A percentile compares a stretch with the other conserved stretches of the same genome.
Conservation (phyloP, 2,797 vertebrate species). For the Todus mexicanus region DNA sequence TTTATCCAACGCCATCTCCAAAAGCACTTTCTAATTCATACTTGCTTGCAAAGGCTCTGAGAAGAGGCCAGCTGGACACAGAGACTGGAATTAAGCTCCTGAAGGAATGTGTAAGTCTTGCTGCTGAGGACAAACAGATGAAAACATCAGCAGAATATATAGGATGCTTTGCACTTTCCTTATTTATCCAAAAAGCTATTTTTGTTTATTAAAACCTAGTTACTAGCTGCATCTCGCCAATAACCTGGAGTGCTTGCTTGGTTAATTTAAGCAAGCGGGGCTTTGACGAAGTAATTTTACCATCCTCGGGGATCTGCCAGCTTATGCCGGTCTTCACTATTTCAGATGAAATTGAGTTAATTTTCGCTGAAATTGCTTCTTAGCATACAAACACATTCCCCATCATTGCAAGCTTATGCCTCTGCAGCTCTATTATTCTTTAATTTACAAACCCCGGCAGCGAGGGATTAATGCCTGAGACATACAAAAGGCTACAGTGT, state of each 20-base stretch:
- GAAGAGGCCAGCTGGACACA: neutral
- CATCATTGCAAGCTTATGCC: slow-evolving; percentile 76
- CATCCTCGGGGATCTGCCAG: slow-evolving; percentile 78
- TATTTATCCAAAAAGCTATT: slow-evolving; percentile 76
- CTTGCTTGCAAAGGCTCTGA: neutral
- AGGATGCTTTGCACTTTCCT: slow-evolving; percentile 58
- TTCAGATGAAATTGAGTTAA: slow-evolving; percentile 83
- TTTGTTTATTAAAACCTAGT: slow-evolving; percentile 80
- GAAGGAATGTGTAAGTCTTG: slow-evolving; percentile 28
- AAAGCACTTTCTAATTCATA: neutral
- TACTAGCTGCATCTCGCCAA: slow-evolving; percentile 75
- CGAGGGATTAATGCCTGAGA: slow-evolving; percentile 67
- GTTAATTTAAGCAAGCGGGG: slow-evolving; percentile 82
- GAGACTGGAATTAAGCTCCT: neutral
- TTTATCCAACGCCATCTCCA: neutral
- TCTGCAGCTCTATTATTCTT: slow-evolving; percentile 80
- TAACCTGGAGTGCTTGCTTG: slow-evolving; percentile 75
- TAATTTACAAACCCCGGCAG: slow-evolving; percentile 76
- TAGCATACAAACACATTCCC: slow-evolving; percentile 82
- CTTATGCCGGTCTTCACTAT: slow-evolving; percentile 79
- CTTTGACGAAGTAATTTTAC: slow-evolving; percentile 82
- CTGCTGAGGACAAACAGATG: slow-evolving; percentile 7
- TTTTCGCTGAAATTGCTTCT: slow-evolving; percentile 84
- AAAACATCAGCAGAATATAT: slow-evolving; percentile 36
- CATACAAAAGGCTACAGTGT: slow-evolving; percentile 60